Conservation (phyloP, 2,888 invertebrate genomes). For the Hemaris fuciformis region DNA sequence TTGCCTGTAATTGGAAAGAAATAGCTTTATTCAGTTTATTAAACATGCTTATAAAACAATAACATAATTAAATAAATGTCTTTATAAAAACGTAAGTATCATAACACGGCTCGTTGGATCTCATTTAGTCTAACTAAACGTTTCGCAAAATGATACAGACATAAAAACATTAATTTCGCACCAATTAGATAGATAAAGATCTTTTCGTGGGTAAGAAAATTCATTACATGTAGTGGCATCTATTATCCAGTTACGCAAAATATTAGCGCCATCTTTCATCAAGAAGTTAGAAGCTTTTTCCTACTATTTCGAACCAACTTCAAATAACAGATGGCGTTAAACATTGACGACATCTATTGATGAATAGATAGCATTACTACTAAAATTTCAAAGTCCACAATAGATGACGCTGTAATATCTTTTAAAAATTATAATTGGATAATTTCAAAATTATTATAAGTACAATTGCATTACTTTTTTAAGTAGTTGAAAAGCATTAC, state of each 20-base stretch:
- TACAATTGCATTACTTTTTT: too few relatives aligned
- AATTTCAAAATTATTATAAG: too few relatives aligned
- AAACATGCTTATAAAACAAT: background rate
- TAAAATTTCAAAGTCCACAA: background rate
- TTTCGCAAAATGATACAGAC: slow-evolving; percentile 29
- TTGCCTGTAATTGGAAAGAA: background rate
- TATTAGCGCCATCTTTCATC: slow-evolving; percentile 4
- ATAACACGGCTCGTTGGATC: slow-evolving; percentile 7
- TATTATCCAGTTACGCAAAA: slow-evolving; percentile 12
- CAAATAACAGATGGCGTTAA: background rate
- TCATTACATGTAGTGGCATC: slow-evolving; percentile 34
- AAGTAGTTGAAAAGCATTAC: too few relatives aligned
- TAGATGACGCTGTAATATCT: too few relatives aligned
- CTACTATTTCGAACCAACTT: background rate
- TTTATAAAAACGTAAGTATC: background rate
- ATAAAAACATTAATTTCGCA: slow-evolving; percentile 33
- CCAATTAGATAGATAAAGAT: slow-evolving; percentile 40
- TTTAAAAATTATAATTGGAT: too few relatives aligned
- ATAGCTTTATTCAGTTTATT: background rate
- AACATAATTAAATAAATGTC: background rate
- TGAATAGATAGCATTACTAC: background rate
- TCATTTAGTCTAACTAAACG: slow-evolving; percentile 7
- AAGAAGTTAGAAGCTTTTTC: background rate
- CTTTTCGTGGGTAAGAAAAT: slow-evolving; percentile 17
- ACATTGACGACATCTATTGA: background rate